Evolutionary conservation across 2,113 vertebrate species (phyloP), one percentile per base, ranked within the genome.

Genomic region (Murina feae): DNA sequence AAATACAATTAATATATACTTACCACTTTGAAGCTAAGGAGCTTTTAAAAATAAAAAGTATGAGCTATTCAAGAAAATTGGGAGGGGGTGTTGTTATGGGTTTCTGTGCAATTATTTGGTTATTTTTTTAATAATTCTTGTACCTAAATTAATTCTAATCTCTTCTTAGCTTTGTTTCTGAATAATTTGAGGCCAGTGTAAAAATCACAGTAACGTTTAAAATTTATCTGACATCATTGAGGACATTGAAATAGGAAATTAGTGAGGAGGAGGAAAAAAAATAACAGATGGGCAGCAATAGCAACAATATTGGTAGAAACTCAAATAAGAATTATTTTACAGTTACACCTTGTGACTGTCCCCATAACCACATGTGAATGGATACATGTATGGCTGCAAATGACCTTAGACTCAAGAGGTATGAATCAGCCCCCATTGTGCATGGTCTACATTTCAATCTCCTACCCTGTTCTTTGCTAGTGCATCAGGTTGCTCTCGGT

Each of bases 201-300:
- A 91, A 86, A 93, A 80, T 86, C 74, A 94, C 16, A 35, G 9
- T 78, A 75, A 47, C 42, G 42, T 83, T 91, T 74, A 82, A 71
- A 69, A 49, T 63, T 60, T 85, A 47, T 79, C 53, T 51, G 2
- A 58, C 71, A 75, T 16, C 28, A 51, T 83, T 69, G 44, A n/a
- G 6, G 32, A 44, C n/a, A 51, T 37, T 53, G 39, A 81, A 95
- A 86, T 65, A 32, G 42, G 49, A 84, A 95, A 92, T 80, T 13
- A 42, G 1, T 60, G 6, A 66, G 74, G 72, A 75, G 10, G 5
- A 63, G 65, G 25, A 44, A 53, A 75, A 75, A 69, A 63, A 68
- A 28, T 14, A 60, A 75, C 6, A 75, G 20, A 6, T 86, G 47
- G 74, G 9, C 1, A 49, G 4, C 32, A 51, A 53, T 25, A 32